Evolutionary conservation across 2,888 invertebrate genomes (phyloP), one percentile per base, ranked within the genome.

Genomic region (Tenthredo scrophulariae): DNA sequence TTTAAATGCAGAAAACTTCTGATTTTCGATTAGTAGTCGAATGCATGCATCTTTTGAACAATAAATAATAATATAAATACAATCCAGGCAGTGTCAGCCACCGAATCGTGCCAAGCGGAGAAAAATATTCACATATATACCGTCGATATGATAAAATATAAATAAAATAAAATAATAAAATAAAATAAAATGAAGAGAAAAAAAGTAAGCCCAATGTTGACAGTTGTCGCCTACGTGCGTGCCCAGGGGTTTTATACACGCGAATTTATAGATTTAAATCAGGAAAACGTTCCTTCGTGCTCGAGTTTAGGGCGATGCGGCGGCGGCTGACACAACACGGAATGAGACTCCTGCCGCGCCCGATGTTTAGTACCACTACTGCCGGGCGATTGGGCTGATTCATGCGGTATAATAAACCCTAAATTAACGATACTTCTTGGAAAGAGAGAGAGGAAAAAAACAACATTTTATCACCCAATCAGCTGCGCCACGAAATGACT

Each of bases 261-360:
- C 26, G n/a, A 77, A 43, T 74, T 74, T 43, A 75, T 43, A 43
- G 75, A 75, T 75, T 43, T n/a, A 75, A 75, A 75, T 43, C 75
- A 75, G 75, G 43, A 26, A 26, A 75, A 75, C 46, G 46, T 75
- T 46, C 46, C 46, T 70, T 70, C 70, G 70, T 70, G 70, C 70
- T 70, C 37, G 18, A 37, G 70, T 46, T 74, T 43, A 74, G 40
- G 22, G 74, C 43, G 74, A 74, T 43, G 26, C 74, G 74, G 75
- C 46, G 46, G 70, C 46, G 75, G 75, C 75, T 75, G 75, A 75
- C 75, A 46, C 75, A 75, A 75, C 75, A 46, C 46, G 75, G 46
- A 75, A 75, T 75, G 46, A 75, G 75, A 40, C 40, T 26, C 43
- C 40, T 74, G 74, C 43, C 74, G 74, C 74, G 40, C 22, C 26